Conservation (phyloP, 37 sponge, comb jelly and placozoan species). For the Cladorhizidae sp. region DNA sequence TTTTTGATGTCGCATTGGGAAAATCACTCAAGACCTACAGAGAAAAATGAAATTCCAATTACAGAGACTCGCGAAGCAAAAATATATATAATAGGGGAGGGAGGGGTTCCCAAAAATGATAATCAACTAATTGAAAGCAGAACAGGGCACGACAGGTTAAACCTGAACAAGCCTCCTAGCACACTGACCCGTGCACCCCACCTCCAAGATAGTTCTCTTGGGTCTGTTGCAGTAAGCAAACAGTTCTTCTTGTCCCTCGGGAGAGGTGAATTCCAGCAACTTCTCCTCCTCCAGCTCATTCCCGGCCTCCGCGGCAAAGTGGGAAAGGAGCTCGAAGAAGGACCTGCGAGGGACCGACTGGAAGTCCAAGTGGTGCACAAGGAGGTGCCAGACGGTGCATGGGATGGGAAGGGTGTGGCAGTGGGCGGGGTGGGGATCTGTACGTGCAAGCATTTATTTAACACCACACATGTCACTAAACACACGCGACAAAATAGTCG, state of each 20-base stretch:
- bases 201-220: constrained; percentile 88
- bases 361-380: constrained; percentile 81
- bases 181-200: background rate
- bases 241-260: constrained; percentile 95
- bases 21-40: constrained; percentile 91
- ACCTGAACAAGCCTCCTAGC: too few species aligned
- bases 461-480: too few species aligned
- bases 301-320: constrained; percentile 62
- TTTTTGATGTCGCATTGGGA: constrained; percentile 55
- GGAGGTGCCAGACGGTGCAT: constrained; percentile 58
- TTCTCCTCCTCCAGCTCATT: constrained; percentile 92
- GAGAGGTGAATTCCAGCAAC: constrained; percentile 79
- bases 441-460: too few species aligned
- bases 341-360: constrained; percentile 77
- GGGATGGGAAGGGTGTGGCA: constrained; percentile 40
- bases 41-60: background rate
- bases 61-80: background rate
- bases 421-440: background rate
- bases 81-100: too few species aligned
- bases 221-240: constrained; percentile 91
- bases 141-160: too few species aligned
- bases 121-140: too few species aligned
- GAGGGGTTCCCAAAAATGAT: too few species aligned
- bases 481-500: too few species aligned
- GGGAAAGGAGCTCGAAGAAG: constrained; percentile 89